Conservation (phyloP, 92 coral and sea anemone species). For the Heteractis magnifica region DNA sequence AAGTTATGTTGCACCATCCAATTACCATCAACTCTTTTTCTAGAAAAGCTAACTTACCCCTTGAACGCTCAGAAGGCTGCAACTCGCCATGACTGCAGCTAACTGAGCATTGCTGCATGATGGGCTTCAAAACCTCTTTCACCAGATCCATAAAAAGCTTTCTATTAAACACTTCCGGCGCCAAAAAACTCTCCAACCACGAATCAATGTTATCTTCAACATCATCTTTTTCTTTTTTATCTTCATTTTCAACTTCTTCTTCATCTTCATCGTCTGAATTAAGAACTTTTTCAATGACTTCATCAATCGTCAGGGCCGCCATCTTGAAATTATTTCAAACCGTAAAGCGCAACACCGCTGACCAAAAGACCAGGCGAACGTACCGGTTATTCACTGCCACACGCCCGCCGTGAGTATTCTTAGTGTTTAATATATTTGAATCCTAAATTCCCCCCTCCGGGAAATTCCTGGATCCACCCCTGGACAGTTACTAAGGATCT, state of each 20-base stretch:
- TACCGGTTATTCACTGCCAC: background rate
- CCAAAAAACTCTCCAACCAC: constrained; percentile 27
- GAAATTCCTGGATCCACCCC: too few relatives aligned
- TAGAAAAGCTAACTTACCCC: too few relatives aligned
- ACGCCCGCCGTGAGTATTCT: background rate
- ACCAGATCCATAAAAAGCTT: constrained; percentile 29
- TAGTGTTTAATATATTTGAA: too few relatives aligned
- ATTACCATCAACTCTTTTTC: too few relatives aligned
- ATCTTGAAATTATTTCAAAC: background rate
- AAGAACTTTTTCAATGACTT: background rate
- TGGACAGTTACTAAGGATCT: too few relatives aligned
- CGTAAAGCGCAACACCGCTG: constrained; percentile 3
- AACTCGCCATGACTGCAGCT: constrained; percentile 17
- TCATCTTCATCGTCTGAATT: constrained; percentile 23
- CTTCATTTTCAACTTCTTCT: background rate
- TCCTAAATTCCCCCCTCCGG: too few relatives aligned
- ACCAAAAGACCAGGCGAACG: constrained; percentile 8
- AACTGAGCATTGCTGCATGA: constrained; percentile 21
- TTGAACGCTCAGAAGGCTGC: too few relatives aligned
- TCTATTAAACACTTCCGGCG: constrained; percentile 9
- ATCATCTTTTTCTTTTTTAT: background rate
- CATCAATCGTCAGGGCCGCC: constrained; percentile 11
- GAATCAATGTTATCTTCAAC: constrained; percentile 4
- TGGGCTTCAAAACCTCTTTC: constrained; percentile 25
- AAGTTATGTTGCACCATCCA: too few relatives aligned